These are phyloP conservation scores for Elgaria multicarinata DNA, from an alignment of 2,113 vertebrate species.

Conservation along the genomic window DNA sequence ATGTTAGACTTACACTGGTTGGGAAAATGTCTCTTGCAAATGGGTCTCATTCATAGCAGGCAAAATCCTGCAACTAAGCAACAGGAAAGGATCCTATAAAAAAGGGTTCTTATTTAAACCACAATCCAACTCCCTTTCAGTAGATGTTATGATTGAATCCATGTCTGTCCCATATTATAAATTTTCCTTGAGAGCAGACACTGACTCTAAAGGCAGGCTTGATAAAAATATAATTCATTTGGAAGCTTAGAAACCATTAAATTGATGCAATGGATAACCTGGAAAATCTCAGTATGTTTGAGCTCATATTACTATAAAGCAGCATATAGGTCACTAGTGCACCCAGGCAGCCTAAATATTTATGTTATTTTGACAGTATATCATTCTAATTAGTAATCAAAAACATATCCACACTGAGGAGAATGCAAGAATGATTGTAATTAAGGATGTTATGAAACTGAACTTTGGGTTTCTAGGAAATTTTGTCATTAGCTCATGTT, in stretches of 20 bases:
- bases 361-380: constrained; percentile 13
- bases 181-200: constrained; percentile 57
- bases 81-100: neutral
- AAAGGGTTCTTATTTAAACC: neutral
- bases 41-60: neutral
- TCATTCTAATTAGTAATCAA: constrained; percentile 53
- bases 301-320: constrained; percentile 43
- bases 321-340: constrained; percentile 30
- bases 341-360: constrained; percentile 43
- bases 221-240: constrained; percentile 60
- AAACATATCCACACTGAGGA: constrained; percentile 40
- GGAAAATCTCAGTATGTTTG: constrained; percentile 39
- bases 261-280: constrained; percentile 67
- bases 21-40: neutral
- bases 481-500: neutral
- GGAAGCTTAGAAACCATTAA: constrained; percentile 37
- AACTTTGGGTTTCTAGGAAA: neutral
- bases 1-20: too few relatives aligned
- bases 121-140: neutral
- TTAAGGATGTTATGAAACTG: neutral
- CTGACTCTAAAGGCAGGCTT: constrained; percentile 47
- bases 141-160: constrained; percentile 46
- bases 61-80: neutral
- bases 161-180: neutral
- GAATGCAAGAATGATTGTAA: constrained; percentile 1